Evolutionary conservation across 2,113 vertebrate genomes (phyloP).

Genomic region (Lepidothrix coronata): DNA sequence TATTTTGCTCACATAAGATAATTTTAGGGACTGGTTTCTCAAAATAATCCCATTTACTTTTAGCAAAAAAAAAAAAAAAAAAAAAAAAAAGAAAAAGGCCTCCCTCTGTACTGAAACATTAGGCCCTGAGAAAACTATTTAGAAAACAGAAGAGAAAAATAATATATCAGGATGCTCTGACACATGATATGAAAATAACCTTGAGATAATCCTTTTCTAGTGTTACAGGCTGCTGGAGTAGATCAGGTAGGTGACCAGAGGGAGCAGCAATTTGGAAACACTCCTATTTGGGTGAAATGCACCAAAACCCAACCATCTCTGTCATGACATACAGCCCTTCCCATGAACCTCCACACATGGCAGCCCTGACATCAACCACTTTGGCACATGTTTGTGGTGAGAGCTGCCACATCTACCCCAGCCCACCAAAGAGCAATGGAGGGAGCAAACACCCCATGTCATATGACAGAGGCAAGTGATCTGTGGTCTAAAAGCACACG

Average conservation of each 20-base stretch:
- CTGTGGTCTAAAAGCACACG: neutral
- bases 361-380: fast-evolving
- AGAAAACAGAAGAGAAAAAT: neutral
- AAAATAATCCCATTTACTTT: neutral
- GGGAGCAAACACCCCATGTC: fast-evolving
- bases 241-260: neutral
- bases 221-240: neutral
- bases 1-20: neutral
- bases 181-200: neutral
- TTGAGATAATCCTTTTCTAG: neutral
- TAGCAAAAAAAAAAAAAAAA: neutral
- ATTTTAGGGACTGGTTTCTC: neutral
- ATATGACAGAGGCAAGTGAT: fast-evolving
- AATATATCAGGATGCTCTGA: neutral
- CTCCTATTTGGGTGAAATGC: neutral
- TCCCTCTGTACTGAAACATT: no score
- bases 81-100: no score
- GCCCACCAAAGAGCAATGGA: neutral
- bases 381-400: neutral
- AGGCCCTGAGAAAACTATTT: neutral
- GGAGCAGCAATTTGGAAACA: neutral
- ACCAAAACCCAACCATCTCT: neutral
- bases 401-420: neutral
- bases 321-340: neutral
- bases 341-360: neutral